Base-by-base conservation (phyloP, 2,113 vertebrate genomes). In the Rhegmatorhina hoffmannsi region DNA sequence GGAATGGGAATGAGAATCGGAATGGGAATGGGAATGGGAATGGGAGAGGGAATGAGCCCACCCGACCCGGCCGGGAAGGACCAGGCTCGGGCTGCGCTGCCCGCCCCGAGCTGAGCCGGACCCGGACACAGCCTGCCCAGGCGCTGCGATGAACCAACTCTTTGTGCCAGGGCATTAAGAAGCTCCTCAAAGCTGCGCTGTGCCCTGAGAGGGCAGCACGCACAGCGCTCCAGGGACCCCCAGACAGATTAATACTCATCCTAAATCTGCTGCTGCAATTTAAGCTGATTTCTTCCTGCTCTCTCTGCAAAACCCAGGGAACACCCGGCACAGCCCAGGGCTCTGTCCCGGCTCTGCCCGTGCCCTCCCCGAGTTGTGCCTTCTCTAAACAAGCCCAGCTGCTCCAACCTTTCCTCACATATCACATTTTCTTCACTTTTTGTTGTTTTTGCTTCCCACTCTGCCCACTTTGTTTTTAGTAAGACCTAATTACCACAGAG, bases 131-230 rank as follows among this genome's bases (percentile, higher is more conserved):
- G 40, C 40, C 7, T 2, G 76, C 16, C 12, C 16, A 18, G 0
- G 10, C 31, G 8, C 40, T 6, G 36, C 0, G 28, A 23, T 36
- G 62, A 2, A 31, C 34, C 40, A 43, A 43, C 40, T 6, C 5
- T 43, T 66, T 33, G 12, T 10, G 56, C 10, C 31, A 0, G 4
- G 21, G 19, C 15, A 7, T 2, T 4, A 5, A 33, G 17, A 13
- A 26, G 52, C 69, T 55, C 56, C 8, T 3, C 2, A 7, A 58
- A 74, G 47, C 66, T 29, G 47, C 7, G 40, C 73, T 6, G 9
- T 5, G 46, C 60, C n/a, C 25, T 40, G 28, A 20, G 59, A 44
- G 50, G 31, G 87, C 68, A 56, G 87, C 44, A 17, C 3, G 29
- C 33, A 1, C 44, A 8, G 46, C 16, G 0, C 44, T 23, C 6